Evolutionary conservation across 2,888 invertebrate genomes (phyloP).

Genomic region (Drosophila seclusa): DNA sequence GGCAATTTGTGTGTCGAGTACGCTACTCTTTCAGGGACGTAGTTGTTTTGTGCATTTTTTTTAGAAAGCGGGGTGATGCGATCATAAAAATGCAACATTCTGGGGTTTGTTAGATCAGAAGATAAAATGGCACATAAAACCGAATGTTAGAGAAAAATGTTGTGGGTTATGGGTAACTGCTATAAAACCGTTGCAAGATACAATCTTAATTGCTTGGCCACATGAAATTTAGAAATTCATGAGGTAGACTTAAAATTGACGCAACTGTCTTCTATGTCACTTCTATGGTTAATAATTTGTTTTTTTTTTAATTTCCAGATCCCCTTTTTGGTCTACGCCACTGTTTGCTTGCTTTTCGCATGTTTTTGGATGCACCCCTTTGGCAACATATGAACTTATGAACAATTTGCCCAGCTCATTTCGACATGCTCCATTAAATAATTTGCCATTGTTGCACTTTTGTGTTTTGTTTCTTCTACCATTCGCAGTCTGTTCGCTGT

Average conservation of each 20-base stretch:
- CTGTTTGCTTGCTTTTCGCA: constrained; percentile 14
- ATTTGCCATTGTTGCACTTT: constrained; percentile 76
- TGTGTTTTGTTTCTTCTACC: constrained; percentile 9
- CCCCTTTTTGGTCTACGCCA: constrained; percentile 16
- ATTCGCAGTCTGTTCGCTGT: constrained; percentile 25
- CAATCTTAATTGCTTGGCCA: constrained; percentile 19
- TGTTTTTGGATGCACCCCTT: constrained; percentile 57
- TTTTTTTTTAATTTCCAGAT: neutral
- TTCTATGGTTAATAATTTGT: neutral
- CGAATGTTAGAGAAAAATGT: neutral
- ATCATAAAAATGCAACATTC: constrained; percentile 27
- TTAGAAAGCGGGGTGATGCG: constrained; percentile 13
- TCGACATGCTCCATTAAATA: constrained; percentile 76
- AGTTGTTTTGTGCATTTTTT: constrained; percentile 11
- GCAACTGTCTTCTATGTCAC: neutral
- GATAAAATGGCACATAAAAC: constrained; percentile 15
- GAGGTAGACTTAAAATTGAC: neutral
- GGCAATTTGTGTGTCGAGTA: constrained; percentile 42
- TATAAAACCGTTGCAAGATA: constrained; percentile 10
- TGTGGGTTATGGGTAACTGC: neutral
- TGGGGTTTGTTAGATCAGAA: constrained; percentile 1
- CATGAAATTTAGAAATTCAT: neutral
- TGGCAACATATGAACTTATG: constrained; percentile 19
- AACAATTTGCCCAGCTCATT: constrained; percentile 59
- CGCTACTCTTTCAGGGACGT: constrained; percentile 40